Percentiles rank a stretch among this genome's conserved stretches.
These are phyloP conservation scores for Candidula unifasciata DNA, from an alignment of 2,888 invertebrate genomes.

Conservation along the genomic window DNA sequence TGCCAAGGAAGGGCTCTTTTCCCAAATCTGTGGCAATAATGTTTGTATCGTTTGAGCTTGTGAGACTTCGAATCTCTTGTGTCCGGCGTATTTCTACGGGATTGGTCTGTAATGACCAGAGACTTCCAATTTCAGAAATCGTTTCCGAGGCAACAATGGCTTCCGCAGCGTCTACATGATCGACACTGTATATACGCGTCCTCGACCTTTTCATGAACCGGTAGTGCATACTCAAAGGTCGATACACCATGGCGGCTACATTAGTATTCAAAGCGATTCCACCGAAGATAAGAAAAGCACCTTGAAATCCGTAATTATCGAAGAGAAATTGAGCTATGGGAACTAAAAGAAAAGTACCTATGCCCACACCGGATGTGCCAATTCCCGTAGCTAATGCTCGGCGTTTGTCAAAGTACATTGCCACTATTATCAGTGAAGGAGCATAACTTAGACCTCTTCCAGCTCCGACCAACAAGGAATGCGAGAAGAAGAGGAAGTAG, in stretches of 20 bases:
- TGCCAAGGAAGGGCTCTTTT: neutral
- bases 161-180: neutral
- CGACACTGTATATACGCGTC: neutral
- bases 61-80: neutral
- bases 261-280: conserved; percentile 61
- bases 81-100: neutral
- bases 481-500: conserved; percentile 60
- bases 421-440: conserved; percentile 63
- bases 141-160: neutral
- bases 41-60: neutral
- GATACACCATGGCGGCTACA: conserved; percentile 61
- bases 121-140: neutral
- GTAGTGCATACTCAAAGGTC: conserved; percentile 59
- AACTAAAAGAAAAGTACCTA: conserved; percentile 66
- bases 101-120: neutral
- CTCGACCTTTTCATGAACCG: neutral
- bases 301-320: conserved; percentile 61
- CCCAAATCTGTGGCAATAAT: no score
- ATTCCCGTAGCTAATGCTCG: conserved; percentile 67
- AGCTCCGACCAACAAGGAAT: conserved; percentile 63
- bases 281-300: conserved; percentile 63
- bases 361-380: conserved; percentile 64
- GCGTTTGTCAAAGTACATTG: conserved; percentile 66
- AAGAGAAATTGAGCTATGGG: conserved; percentile 62
- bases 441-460: conserved; percentile 64